Conservation (phyloP, 2,113 vertebrate genomes). For the Thunnus maccoyii region DNA sequence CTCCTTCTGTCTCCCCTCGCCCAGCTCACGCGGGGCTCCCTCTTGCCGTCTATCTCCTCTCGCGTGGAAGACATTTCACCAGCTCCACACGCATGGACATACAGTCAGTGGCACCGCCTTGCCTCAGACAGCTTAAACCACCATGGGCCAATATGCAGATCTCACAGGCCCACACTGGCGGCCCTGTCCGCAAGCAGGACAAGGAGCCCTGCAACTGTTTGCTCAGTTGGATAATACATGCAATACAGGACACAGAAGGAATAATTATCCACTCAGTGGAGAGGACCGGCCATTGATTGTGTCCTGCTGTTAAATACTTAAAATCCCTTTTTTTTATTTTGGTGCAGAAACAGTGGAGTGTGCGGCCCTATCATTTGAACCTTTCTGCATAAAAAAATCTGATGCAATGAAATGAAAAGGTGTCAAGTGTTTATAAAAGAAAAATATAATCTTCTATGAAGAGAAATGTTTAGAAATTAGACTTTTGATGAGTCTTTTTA, state of each 20-base stretch:
- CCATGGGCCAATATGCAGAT: slow-evolving; percentile 83
- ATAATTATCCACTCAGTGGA: slow-evolving; percentile 63
- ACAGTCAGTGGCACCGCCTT: slow-evolving; percentile 63
- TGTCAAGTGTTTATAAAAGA: background rate
- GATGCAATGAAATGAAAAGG: background rate
- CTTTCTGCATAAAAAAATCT: background rate
- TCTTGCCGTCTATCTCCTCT: slow-evolving; percentile 78
- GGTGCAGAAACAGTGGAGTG: slow-evolving; percentile 6
- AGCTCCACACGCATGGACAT: slow-evolving; percentile 80
- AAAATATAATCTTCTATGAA: background rate
- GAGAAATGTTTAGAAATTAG: too few species aligned
- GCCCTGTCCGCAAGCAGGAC: slow-evolving; percentile 62
- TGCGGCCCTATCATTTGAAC: background rate
- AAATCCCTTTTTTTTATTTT: background rate
- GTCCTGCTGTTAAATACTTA: slow-evolving; percentile 32
- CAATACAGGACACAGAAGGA: slow-evolving; percentile 60
- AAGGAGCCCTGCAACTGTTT: slow-evolving; percentile 66
- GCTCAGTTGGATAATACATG: slow-evolving; percentile 71
- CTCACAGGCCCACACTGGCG: slow-evolving; percentile 58
- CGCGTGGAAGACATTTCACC: slow-evolving; percentile 82
- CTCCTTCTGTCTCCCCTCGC: slow-evolving; percentile 84
- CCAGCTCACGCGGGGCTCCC: slow-evolving; percentile 70
- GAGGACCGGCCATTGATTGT: slow-evolving; percentile 43
- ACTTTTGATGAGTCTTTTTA: background rate
- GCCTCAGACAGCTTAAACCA: slow-evolving; percentile 68